Conservation (phyloP, 2,797 vertebrate species). For the Allobates femoralis region DNA sequence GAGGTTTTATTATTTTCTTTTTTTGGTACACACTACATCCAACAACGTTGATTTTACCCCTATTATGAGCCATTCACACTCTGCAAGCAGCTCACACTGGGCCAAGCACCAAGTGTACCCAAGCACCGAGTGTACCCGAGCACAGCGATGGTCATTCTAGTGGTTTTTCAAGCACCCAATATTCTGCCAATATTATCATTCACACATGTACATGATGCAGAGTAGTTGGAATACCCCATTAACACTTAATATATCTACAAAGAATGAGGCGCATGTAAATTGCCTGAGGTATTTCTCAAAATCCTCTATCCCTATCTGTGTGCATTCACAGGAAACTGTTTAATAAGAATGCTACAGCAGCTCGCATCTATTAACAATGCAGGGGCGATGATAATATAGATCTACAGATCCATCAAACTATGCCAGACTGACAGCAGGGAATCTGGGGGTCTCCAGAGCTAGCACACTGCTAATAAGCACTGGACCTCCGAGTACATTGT, state of each 20-base stretch:
- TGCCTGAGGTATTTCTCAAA: not conserved
- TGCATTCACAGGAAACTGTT: not conserved
- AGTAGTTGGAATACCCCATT: no score
- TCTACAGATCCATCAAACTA: not conserved
- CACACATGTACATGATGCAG: not conserved
- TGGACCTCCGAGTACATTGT: not conserved
- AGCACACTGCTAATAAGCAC: not conserved
- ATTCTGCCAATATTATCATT: not conserved
- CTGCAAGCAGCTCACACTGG: no score
- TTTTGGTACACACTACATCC: no score
- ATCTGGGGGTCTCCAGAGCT: not conserved
- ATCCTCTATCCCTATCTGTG: not conserved
- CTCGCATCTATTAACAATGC: not conserved
- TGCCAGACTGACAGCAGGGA: not conserved
- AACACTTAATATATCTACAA: not conserved
- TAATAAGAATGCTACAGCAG: not conserved
- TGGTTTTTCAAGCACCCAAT: no score
- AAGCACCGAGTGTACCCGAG: no score
- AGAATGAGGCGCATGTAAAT: not conserved
- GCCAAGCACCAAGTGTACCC: no score
- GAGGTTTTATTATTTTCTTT: no score
- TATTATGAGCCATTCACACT: no score
- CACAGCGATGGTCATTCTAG: no score
- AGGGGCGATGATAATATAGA: not conserved
- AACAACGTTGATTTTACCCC: no score